These are phyloP conservation scores for Tapera naevia DNA, from an alignment of 2,797 vertebrate species.

Conservation along the genomic window DNA sequence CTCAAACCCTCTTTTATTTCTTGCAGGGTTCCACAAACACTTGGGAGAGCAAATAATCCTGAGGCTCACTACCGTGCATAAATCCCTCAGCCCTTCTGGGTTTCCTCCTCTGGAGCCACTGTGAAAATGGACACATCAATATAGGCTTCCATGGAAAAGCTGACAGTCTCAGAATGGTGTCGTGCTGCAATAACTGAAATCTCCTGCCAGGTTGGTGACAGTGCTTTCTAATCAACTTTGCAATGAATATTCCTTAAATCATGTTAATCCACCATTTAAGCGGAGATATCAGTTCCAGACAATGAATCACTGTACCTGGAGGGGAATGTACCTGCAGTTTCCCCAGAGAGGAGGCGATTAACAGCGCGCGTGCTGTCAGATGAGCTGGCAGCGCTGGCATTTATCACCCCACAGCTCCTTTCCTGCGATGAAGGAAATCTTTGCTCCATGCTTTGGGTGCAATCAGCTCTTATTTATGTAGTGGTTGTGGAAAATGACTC, in stretches of 20 bases:
- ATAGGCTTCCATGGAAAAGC: slow-evolving; percentile 40
- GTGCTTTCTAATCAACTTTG: slow-evolving; percentile 64
- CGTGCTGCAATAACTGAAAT: slow-evolving; percentile 43
- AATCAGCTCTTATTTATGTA: slow-evolving; percentile 71
- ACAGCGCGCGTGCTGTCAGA: slow-evolving; percentile 34
- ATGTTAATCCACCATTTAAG: slow-evolving; percentile 58
- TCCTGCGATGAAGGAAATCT: slow-evolving; percentile 33
- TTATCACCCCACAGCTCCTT: slow-evolving; percentile 56
- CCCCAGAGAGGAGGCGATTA: slow-evolving; percentile 59
- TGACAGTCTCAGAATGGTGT: slow-evolving; percentile 43
- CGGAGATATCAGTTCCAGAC: slow-evolving; percentile 58
- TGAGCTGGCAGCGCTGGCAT: slow-evolving; percentile 30
- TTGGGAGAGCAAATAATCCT: slow-evolving; percentile 6
- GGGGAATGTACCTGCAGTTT: slow-evolving; percentile 52
- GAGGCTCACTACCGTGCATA: not conserved
- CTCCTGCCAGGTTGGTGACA: slow-evolving; percentile 57
- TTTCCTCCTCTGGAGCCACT: not conserved
- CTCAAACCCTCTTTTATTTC: not conserved
- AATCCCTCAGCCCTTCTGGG: not conserved
- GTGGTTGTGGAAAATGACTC: slow-evolving; percentile 7
- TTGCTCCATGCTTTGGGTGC: slow-evolving; percentile 26
- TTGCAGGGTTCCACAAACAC: not conserved
- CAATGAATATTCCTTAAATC: slow-evolving; percentile 65
- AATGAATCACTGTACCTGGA: slow-evolving; percentile 66
- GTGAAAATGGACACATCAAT: slow-evolving; percentile 45